Base-by-base conservation (phyloP, 2,888 invertebrate genomes). In the Poecilobothrus nobilitatus region DNA sequence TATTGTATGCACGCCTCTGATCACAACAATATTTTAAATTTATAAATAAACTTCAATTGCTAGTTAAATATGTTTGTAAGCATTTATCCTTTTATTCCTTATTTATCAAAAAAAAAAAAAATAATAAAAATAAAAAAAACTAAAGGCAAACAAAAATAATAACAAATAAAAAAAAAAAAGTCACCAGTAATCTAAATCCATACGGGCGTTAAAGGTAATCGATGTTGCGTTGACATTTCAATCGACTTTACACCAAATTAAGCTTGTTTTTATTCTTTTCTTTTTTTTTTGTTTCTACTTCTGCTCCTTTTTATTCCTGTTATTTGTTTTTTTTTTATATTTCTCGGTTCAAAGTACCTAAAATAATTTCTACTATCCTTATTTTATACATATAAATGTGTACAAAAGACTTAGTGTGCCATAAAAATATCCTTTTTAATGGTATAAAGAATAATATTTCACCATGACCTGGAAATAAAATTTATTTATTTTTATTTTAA, bases 221-320 rank as follows among this genome's bases (percentile, higher is more conserved):
- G 53, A 53, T 53, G 15, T 53, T 53, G 53, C 53, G 53, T 53
- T 53, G 53, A 53, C 53, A 53, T 53, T 53, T 53, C 53, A 53
- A 53, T 53, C 53, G 53, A 53, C 53, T 53, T 53, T 53, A 53
- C 53, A 53, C 53, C 53, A 53, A 53, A 53, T 53, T 53, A 53
- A 53, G 18, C 53, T 53, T 41, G 12, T 41, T n/a, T 53, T 6
- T 53, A 15, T 53, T 53, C 18, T 18, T 53, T 18, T 18, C 53
- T 53, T 53, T 18, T 53, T 18, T 18, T 18, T 2, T 18, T 18
- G 18, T 15, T 41, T 41, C 2, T 41, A 41, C 41, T 5, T 41
- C 7, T 41, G 15, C 41, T 41, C 7, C 9, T 41, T 41, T 41
- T 41, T 41, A 41, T 41, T 41, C 15, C 9, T 41, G 41, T 15